Evolutionary conservation across 2,113 vertebrate species (phyloP), one percentile per base, ranked within the genome.

Genomic region (Microcebus ravelobensis): DNA sequence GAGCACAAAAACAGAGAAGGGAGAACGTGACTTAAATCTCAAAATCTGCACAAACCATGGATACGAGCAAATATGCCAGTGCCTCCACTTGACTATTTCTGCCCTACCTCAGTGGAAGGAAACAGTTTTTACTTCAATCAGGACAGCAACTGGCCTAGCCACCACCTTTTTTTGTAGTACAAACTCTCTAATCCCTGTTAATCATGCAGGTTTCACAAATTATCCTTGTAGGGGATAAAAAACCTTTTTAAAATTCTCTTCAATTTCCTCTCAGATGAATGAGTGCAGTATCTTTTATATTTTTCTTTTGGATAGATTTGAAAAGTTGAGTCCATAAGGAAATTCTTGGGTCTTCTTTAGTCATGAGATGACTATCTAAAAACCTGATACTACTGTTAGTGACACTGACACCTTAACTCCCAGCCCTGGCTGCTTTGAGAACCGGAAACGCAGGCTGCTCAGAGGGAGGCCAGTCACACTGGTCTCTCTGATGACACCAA

Each of bases 41-140:
- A 12, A 36, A 23, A 14, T 23, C 77, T 59, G 65, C 52, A 14
- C 2, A 36, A 48, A 20, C 36, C 27, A 1, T 0, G 0, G 6
- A 0, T 6, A 4, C 20, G 1, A 8, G 42, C 50, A 9, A 20
- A 45, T 23, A 6, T 0, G 3, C 50, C 27, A 1, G 50, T 6
- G 34, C 90, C 10, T 80, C 45, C 3, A 2, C 12, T 5, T 0
- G 17, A 55, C 87, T n/a, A 0, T 25, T 27, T 55, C 39, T 71
- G 77, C 11, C 31, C 23, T 21, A 2, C 29, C 20, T 2, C 48
- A 8, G 79, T 9, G 63, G 29, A 39, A 29, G 29, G 23, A 11
- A 20, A 45, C 31, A 1, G 10, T 6, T 59, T 27, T 39, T n/a
- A 1, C 59, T 39, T 50, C 15, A 18, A 4, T 55, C 2, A 27